Base-by-base conservation (phyloP, 2,888 invertebrate species). In the Aplocera efformata region DNA sequence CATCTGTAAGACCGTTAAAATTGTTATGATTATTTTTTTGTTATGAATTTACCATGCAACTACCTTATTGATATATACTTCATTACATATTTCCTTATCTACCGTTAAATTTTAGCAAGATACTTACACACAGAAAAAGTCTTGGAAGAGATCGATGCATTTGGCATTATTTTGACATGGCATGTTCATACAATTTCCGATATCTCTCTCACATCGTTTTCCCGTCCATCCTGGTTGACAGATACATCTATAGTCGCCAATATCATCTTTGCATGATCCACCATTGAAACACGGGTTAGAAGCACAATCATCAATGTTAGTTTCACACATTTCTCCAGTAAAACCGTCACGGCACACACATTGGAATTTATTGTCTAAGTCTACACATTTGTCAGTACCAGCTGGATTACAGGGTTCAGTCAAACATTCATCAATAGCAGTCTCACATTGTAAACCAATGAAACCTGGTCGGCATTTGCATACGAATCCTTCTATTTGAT, bases 401-500 rank as follows among this genome's bases (percentile, higher is more conserved):
- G 94, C 91, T 0, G 96, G 93, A 66, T 93, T 96, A 79, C 97
- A 98, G 7, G 97, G 97, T 71, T 96, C 96, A 54, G 93, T 95
- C 34, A 96, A 83, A 65, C 98, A 98, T 78, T 97, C 97, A 65
- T 98, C 96, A 46, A 97, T 94, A 67, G 94, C 96, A 7, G 96
- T 96, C 80, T 98, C 97, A 69, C 98, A 97, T 67, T 96, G 96
- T n/a, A 96, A 81, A 0, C 97, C 96, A 23, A 96, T 94, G 68
- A 92, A 98, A 21, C 98, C 98, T 7, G 97, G 96, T 42, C 97
- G 91, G 69, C 99, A 99, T 74, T 94, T 95, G 77, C 99, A 99
- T 21, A 91, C 88, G 72, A 98, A 99, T 11, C 96, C 96, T 67
- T 97, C 97, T 10, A 96, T 88, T 67, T 95, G 93, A 67, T 98